Conservation (phyloP, 92 coral and sea anemone species). For the Meandrina meandrites region DNA sequence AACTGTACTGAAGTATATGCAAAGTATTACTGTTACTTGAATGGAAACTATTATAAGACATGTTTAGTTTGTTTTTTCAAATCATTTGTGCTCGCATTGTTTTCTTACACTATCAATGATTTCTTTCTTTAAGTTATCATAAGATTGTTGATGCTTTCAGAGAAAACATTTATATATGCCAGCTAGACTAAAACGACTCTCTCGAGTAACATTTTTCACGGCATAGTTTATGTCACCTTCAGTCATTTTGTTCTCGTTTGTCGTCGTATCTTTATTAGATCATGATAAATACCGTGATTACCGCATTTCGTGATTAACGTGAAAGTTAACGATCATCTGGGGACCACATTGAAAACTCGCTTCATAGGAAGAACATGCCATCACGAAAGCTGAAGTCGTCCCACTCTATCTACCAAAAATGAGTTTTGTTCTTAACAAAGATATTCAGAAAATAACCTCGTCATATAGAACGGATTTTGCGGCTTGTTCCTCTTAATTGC, state of each 20-base stretch:
- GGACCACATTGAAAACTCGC: conserved; percentile 8
- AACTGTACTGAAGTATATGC: not conserved
- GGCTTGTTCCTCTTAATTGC: conserved; percentile 6
- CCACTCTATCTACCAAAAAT: not conserved
- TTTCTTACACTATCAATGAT: not conserved
- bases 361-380: not conserved
- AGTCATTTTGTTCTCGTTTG: not conserved
- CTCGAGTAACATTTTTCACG: not conserved
- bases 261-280: not conserved
- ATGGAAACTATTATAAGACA: not conserved
- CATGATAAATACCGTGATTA: conserved; percentile 16
- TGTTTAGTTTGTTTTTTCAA: conserved; percentile 6
- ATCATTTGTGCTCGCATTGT: not conserved
- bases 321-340: not conserved
- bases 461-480: not conserved
- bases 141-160: conserved; percentile 5
- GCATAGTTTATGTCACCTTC: not conserved
- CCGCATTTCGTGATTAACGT: not conserved
- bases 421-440: not conserved
- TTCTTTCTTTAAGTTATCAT: conserved; percentile 1
- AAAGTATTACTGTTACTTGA: not conserved
- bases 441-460: not conserved
- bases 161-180: conserved; percentile 13
- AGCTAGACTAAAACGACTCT: not conserved
- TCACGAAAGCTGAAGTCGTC: too few relatives aligned